Base-by-base conservation (phyloP, 1,140 invertebrate species). In the Pomacea maculata region DNA sequence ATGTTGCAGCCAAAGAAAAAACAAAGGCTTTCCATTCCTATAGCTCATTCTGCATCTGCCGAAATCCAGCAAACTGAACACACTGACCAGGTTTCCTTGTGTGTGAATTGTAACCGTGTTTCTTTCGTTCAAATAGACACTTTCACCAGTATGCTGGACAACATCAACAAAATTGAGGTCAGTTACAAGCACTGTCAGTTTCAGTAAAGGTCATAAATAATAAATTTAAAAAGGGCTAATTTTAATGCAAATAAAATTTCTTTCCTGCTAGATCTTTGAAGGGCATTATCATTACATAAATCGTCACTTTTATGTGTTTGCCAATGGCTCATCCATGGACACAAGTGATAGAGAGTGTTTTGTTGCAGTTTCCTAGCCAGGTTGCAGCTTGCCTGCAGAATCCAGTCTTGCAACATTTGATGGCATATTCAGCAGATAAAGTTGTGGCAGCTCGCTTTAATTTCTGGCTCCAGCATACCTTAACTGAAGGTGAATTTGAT, bases 401-500 rank as follows among this genome's bases (percentile, higher is more conserved):
- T 75, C 80, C 82, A 1, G n/a, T 83, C 15, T 78, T 86, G 10
- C 87, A 88, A 64, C 86, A 85, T 63, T 72, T 86, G 67, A 81
- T 88, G 82, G 81, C 82, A 0, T 86, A 78, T 68, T 71, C 82
- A 2, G 81, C 73, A 17, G 85, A 86, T 78, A 80, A 70, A 25
- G 70, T 83, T 1, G 81, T 83, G 5, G 83, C 82, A 1, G 63
- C 83, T 6, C 82, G 87, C 10, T 84, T 88, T 74, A 84, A 79
- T n/a, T 85, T 84, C 73, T 86, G 85, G 85, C 65, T 88, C 21
- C 85, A 88, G 34, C 84, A 85, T 34, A 79, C 85, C 3, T 82
- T 88, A 4, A 78, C 57, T 77, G 82, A 86, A 72, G 84, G 85
- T 86, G 76, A 45, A 10, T 78, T 45, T 45, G 34, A 45, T 45